Evolutionary conservation across 1,140 invertebrate species (phyloP), one percentile per base, ranked within the genome.

Genomic region (Drosophila quadrilineata): DNA sequence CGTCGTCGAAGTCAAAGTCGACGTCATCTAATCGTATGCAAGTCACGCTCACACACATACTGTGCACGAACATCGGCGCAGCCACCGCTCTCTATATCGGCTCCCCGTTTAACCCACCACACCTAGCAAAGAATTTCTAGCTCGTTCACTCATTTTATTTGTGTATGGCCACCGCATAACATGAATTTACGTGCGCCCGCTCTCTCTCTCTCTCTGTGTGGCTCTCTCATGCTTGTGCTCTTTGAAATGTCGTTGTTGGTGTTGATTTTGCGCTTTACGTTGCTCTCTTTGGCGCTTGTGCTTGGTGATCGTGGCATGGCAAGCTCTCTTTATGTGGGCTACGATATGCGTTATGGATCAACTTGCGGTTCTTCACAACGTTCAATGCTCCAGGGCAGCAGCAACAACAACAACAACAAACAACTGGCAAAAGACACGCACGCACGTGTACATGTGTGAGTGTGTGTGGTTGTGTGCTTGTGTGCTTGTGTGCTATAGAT

Each of bases 371-470:
- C 65, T 74, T 66, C 63, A 29, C 59, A 82, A 70, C 72, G 73
- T 74, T 84, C 70, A 82, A 77, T 77, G 77, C 79, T 82, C 69
- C 77, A 66, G 56, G 65, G 43, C 64, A 46, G 16, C 26, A 17
- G 10, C 10, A 36, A 19, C 12, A 45, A 48, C 31, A 45, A 63
- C 40, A 66, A 62, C 46, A 31, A 60, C 31, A 66, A 60, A 40
- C 41, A 52, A 22, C 35, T 38, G 56, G 17, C 17, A 17, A 53
- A 17, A 53, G 10, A 43, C 26, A 60, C 36, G 50, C 48, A 21
- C 57, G 28, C 40, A 28, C 33, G 53, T 45, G 14, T 43, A 50
- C 36, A 68, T 45, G 28, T 46, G 41, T 53, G 45, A 33, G 26
- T 10, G n/a, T n/a, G n/a, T n/a, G n/a, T n/a, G n/a, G n/a, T n/a